Evolutionary conservation across 2,888 invertebrate genomes (phyloP).

Genomic region (Drosophila anomelani): DNA sequence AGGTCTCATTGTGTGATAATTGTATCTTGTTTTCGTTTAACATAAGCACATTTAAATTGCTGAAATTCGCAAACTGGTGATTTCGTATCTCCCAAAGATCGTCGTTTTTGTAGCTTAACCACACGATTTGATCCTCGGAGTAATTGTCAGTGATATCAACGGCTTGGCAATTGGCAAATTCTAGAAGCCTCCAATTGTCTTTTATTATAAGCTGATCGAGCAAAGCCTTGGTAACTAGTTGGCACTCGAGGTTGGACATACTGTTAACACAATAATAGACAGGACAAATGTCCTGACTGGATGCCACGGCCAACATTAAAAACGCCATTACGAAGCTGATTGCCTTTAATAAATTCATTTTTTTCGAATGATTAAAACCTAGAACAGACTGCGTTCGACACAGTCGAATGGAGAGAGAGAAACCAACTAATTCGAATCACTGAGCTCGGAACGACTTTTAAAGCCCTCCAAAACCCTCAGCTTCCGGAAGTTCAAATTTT

Average conservation of each 20-base stretch:
- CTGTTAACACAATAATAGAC: not conserved
- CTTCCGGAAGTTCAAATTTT: too few relatives aligned
- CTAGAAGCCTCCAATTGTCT: not conserved
- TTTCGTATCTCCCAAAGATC: not conserved
- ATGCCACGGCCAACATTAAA: not conserved
- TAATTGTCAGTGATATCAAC: not conserved
- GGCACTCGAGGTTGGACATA: not conserved
- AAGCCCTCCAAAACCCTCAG: too few relatives aligned
- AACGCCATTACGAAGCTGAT: too few relatives aligned
- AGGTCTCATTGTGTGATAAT: not conserved
- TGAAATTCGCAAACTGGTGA: not conserved
- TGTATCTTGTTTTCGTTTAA: not conserved
- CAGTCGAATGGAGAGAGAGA: too few relatives aligned
- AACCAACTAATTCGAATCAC: too few relatives aligned
- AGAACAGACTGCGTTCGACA: too few relatives aligned
- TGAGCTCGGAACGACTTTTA: too few relatives aligned
- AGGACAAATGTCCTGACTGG: not conserved
- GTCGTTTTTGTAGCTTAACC: not conserved
- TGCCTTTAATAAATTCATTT: too few relatives aligned
- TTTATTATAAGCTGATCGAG: not conserved
- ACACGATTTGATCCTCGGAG: not conserved
- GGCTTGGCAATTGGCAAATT: not conserved
- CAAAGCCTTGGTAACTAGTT: not conserved
- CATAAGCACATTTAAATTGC: not conserved
- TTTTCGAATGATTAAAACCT: too few relatives aligned